phyloP scores from a whole-genome alignment of 2,797 vertebrate genomes.

The Huso huso region DNA sequence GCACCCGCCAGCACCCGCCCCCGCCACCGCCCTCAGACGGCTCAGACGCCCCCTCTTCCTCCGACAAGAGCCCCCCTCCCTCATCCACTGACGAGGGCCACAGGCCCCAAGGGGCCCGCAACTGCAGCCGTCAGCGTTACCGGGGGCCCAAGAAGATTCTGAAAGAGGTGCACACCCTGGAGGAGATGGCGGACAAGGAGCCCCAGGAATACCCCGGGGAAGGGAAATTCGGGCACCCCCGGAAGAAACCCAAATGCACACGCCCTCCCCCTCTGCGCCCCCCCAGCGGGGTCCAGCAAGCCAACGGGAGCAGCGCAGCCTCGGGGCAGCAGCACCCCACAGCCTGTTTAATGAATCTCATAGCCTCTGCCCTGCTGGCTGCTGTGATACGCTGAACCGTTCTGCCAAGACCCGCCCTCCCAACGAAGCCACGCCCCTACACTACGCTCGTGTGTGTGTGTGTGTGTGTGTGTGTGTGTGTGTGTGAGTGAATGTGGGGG shows the following conservation, averaged over 20 bases:
- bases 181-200: slow-evolving; percentile 69
- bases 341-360: neutral
- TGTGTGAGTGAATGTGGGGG: slow-evolving; percentile 37
- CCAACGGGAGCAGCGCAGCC: slow-evolving; percentile 60
- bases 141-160: slow-evolving; percentile 67
- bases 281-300: slow-evolving; percentile 92
- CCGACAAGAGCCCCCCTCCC: slow-evolving; percentile 20
- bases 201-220: slow-evolving; percentile 75
- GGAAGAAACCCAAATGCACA: slow-evolving; percentile 88
- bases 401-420: slow-evolving; percentile 39
- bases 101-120: slow-evolving; percentile 71
- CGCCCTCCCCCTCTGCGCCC: slow-evolving; percentile 81
- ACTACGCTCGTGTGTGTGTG: slow-evolving; percentile 65
- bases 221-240: slow-evolving; percentile 78
- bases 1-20: slow-evolving; percentile 54
- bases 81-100: slow-evolving; percentile 38
- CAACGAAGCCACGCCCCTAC: slow-evolving; percentile 59
- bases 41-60: slow-evolving; percentile 45
- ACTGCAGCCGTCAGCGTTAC: slow-evolving; percentile 83
- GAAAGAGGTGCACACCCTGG: slow-evolving; percentile 69
- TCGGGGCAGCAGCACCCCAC: slow-evolving; percentile 15
- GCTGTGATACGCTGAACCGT: slow-evolving; percentile 75
- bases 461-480: slow-evolving; percentile 43
- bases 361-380: slow-evolving; percentile 56
- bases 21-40: slow-evolving; percentile 42